A percentile compares a stretch with the other conserved stretches of the same genome.
These are phyloP conservation scores for Acanthis flammea DNA, from an alignment of 2,797 vertebrate genomes.

Conservation along the genomic window DNA sequence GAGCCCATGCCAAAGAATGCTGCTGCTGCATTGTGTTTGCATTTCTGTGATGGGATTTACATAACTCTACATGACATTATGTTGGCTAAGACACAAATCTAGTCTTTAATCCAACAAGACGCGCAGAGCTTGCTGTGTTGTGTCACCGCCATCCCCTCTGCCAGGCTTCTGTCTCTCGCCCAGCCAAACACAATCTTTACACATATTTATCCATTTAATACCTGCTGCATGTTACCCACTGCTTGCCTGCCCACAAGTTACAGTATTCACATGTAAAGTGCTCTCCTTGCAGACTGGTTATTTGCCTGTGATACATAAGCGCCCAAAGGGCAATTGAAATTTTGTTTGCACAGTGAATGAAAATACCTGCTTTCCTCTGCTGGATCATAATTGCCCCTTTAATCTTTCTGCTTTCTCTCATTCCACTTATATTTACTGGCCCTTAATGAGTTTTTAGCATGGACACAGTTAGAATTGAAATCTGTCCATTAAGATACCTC, in stretches of 20 bases:
- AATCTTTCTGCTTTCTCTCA: background rate
- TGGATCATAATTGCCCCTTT: background rate
- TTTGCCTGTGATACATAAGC: background rate
- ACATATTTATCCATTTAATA: constrained; percentile 59
- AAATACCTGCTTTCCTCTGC: background rate
- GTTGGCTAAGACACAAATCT: constrained; percentile 78
- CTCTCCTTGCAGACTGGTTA: background rate
- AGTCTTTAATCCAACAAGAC: constrained; percentile 79
- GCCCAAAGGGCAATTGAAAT: background rate
- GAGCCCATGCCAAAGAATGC: constrained; percentile 50
- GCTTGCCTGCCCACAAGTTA: background rate
- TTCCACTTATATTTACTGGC: background rate
- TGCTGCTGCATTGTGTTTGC: constrained; percentile 69
- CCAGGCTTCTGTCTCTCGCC: constrained; percentile 36
- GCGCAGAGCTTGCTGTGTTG: constrained; percentile 62
- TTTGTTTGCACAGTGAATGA: background rate
- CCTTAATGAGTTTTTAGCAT: constrained; percentile 30
- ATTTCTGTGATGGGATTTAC: constrained; percentile 79
- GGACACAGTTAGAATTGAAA: background rate
- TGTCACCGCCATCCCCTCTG: constrained; percentile 57
- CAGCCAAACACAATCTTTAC: constrained; percentile 36
- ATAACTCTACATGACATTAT: constrained; percentile 84
- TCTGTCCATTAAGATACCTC: background rate
- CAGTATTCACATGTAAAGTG: background rate
- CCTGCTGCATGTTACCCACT: constrained; percentile 21